phyloP scores from a whole-genome alignment of 2,888 invertebrate genomes.

The Calameuta idolon region DNA sequence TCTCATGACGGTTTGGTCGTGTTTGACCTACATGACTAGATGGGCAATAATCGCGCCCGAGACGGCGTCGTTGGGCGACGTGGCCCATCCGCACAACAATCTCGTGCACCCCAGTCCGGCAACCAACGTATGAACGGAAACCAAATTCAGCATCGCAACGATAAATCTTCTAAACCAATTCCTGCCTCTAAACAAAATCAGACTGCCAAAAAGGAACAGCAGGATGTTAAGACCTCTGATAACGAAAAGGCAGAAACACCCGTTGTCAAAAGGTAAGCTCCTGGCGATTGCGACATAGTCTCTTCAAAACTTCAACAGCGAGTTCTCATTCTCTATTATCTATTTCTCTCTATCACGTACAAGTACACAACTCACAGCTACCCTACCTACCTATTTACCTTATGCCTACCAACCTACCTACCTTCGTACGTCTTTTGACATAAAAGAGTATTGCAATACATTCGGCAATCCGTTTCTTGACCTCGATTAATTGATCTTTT shows the following conservation, averaged over 20 bases:
- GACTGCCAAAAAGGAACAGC: slow-evolving; percentile 65
- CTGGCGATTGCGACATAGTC: slow-evolving; percentile 58
- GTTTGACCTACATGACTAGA: slow-evolving; percentile 63
- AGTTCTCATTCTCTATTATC: slow-evolving; percentile 5
- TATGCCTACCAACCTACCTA: slow-evolving; percentile 8
- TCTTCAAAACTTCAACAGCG: slow-evolving; percentile 50
- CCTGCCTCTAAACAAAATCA: slow-evolving; percentile 66
- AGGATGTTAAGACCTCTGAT: slow-evolving; percentile 65
- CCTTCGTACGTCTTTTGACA: slow-evolving; percentile 22
- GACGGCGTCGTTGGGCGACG: slow-evolving; percentile 65
- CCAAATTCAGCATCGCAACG: slow-evolving; percentile 67
- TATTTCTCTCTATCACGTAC: background rate
- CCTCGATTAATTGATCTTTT: background rate
- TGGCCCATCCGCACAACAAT: slow-evolving; percentile 64
- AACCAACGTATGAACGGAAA: slow-evolving; percentile 66
- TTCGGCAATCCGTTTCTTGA: slow-evolving; percentile 1
- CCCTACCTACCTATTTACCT: slow-evolving; percentile 1
- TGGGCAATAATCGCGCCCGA: slow-evolving; percentile 65
- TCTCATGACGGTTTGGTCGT: slow-evolving; percentile 62
- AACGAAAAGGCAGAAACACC: slow-evolving; percentile 65
- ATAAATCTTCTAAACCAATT: slow-evolving; percentile 67
- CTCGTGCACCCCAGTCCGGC: slow-evolving; percentile 64
- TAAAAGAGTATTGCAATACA: slow-evolving; percentile 8
- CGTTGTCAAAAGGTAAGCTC: slow-evolving; percentile 64
- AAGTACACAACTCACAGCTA: background rate